Evolutionary conservation across 2,797 vertebrate genomes (phyloP), one percentile per base, ranked within the genome.

Genomic region (Picus viridis): DNA sequence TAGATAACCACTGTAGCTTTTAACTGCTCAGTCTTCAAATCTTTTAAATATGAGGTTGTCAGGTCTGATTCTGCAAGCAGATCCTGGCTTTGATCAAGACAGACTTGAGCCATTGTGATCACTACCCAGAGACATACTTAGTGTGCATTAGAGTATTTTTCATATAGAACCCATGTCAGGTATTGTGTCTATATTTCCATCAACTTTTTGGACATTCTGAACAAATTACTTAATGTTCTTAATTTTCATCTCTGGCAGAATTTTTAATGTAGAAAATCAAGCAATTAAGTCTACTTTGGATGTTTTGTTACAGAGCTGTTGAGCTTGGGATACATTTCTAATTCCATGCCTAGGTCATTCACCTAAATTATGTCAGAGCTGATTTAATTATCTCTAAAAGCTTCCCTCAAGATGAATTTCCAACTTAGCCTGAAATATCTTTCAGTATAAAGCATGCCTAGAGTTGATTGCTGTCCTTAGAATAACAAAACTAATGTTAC

Each of bases 341-440:
- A 81, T 83, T 90, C 43, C 12, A 45, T 87, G 53, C 22, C 75
- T 65, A 45, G 53, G 30, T 24, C 8, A 12, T 79, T 92, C 79
- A 75, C 76, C 45, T 90, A 78, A 72, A 76, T 90, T 73, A 90
- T 63, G 27, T 81, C 78, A 83, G 39, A 93, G 24, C 9, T 93
- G 34, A 94, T 93, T 88, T 93, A 93, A 94, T 94, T 80, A 89
- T 75, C 63, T 59, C 49, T 90, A 90, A 95, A 96, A 95, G 57
- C 63, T 75, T 86, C 17, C 59, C 45, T 89, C 62, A 72, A 41
- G 67, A 92, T 81, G 70, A 87, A 94, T 85, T 86, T 90, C 75
- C 41, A 81, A 7, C 61, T 70, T 61, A 58, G 56, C 19, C 34
- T 72, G 78, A 61, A 83, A 39, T 75, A 75, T 57, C 10, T 85